Evolutionary conservation across 2,888 invertebrate genomes (phyloP).

Genomic region (Tolmerus cingulatus): DNA sequence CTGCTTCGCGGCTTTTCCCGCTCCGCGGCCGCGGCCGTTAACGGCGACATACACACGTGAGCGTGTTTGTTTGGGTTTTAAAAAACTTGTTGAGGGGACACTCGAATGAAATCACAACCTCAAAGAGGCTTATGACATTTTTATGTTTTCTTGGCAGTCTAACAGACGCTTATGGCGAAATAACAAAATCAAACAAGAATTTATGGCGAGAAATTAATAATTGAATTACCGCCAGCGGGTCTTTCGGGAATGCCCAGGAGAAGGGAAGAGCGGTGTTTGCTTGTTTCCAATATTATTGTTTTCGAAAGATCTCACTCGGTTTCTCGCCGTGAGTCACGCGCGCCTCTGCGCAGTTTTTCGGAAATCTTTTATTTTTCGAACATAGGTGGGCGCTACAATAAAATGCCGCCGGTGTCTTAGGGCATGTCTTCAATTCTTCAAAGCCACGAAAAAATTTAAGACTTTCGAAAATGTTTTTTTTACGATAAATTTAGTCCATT

Average conservation of each 20-base stretch:
- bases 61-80: slow-evolving; percentile 25
- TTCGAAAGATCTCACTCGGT: not conserved
- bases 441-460: not conserved
- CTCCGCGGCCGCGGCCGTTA: not conserved
- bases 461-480: not conserved
- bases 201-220: slow-evolving; percentile 51
- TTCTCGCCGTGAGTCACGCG: not conserved
- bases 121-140: slow-evolving; percentile 45
- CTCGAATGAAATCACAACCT: slow-evolving; percentile 43
- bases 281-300: not conserved
- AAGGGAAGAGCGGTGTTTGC: not conserved
- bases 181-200: slow-evolving; percentile 51
- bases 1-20: not conserved
- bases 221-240: slow-evolving; percentile 49
- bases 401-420: not conserved
- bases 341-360: not conserved
- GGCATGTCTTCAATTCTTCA: not conserved
- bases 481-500: not conserved
- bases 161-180: slow-evolving; percentile 45
- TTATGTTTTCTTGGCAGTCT: slow-evolving; percentile 42
- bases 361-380: not conserved
- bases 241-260: not conserved
- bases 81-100: slow-evolving; percentile 36
- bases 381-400: not conserved
- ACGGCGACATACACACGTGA: not conserved